Percentiles rank a stretch among this genome's conserved stretches.
Conservation (phyloP, 1,140 invertebrate species). For the Drosophila oshimai region DNA sequence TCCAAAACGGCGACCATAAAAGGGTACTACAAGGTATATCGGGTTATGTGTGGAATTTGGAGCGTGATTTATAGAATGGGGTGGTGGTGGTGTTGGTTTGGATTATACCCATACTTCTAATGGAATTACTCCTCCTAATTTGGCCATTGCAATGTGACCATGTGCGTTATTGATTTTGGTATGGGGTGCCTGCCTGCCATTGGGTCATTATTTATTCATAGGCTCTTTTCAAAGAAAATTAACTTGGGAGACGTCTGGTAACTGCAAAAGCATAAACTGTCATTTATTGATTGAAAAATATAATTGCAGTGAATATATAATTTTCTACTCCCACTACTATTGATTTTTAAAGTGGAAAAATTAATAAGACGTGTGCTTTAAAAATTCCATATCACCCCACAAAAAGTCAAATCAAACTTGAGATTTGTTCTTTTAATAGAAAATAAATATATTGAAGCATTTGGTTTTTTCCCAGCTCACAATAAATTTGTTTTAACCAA, state of each 20-base stretch:
- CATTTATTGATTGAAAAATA: background rate
- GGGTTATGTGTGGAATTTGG: slow-evolving; percentile 3
- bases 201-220: slow-evolving; percentile 1
- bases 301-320: background rate
- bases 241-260: slow-evolving; percentile 8
- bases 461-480: background rate
- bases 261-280: background rate
- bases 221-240: background rate
- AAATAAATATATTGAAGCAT: too few relatives aligned
- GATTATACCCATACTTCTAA: background rate
- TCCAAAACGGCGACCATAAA: slow-evolving; percentile 13
- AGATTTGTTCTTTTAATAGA: too few relatives aligned
- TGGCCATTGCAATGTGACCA: slow-evolving; percentile 16
- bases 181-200: background rate
- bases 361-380: too few relatives aligned
- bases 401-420: too few relatives aligned
- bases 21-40: slow-evolving; percentile 22
- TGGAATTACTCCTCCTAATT: background rate
- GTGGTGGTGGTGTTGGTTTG: too few relatives aligned
- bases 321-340: background rate
- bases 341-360: background rate
- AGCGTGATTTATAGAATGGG: background rate
- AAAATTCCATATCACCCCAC: too few relatives aligned
- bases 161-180: slow-evolving; percentile 20
- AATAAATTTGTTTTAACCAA: background rate